These are phyloP conservation scores for Conistra vaccinii DNA, from an alignment of 2,888 invertebrate genomes.

Conservation along the genomic window DNA sequence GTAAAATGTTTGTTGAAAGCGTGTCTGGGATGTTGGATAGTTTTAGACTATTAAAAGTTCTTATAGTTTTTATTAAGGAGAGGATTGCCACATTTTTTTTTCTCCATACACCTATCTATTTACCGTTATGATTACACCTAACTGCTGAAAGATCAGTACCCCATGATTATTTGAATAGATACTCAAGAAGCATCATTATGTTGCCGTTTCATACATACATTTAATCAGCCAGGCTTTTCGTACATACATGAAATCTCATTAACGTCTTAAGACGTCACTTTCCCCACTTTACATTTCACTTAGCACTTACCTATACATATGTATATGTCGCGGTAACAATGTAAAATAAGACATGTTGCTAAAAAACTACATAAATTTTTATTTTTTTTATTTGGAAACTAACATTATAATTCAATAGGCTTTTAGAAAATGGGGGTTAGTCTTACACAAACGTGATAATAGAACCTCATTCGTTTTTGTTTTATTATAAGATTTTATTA, in stretches of 20 bases:
- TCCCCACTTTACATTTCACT: conserved; percentile 42
- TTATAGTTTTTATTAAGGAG: not conserved
- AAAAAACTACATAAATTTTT: not conserved
- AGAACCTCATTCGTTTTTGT: not conserved
- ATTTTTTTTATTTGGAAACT: not conserved
- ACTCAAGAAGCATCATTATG: not conserved
- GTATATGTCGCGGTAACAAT: conserved; percentile 19
- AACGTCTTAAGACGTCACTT: conserved; percentile 39
- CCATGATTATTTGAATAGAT: no score
- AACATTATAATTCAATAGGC: not conserved
- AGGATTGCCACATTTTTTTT: not conserved
- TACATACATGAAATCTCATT: conserved; percentile 46
- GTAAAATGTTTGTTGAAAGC: conserved; percentile 14
- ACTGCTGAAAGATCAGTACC: not conserved
- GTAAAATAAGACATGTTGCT: not conserved
- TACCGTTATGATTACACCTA: no score
- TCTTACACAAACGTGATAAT: not conserved
- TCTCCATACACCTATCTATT: not conserved
- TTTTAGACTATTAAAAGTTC: not conserved
- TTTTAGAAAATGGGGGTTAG: not conserved
- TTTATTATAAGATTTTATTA: no score
- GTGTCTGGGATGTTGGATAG: conserved; percentile 1
- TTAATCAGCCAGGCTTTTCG: conserved; percentile 26
- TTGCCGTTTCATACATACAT: not conserved
- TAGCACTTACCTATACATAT: conserved; percentile 38